Evolutionary conservation across 2,113 vertebrate species (phyloP).

Genomic region (Circaetus gallicus): DNA sequence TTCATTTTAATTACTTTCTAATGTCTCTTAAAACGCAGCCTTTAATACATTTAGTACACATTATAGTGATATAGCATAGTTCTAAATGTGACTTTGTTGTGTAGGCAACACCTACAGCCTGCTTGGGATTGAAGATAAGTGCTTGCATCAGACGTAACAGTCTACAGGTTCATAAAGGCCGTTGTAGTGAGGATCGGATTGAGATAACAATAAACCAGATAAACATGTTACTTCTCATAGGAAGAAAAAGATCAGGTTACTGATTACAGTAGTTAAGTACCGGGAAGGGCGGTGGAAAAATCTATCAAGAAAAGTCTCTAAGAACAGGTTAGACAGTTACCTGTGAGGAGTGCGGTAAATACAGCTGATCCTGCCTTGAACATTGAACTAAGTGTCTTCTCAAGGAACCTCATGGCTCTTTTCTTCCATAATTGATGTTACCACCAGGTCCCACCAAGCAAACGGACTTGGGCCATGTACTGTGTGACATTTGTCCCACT

Average conservation of each 20-base stretch:
- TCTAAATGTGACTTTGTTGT: not conserved
- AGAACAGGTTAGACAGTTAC: not conserved
- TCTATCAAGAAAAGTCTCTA: not conserved
- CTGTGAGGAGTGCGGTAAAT: not conserved
- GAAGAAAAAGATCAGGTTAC: not conserved
- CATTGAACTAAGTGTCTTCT: not conserved
- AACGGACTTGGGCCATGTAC: not conserved
- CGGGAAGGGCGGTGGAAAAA: not conserved
- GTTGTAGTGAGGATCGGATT: not conserved
- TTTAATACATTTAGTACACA: not conserved
- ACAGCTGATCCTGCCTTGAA: not conserved
- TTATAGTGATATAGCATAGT: not conserved
- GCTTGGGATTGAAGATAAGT: not conserved
- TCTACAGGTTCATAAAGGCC: not conserved
- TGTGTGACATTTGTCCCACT: not conserved
- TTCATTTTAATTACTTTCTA: not conserved
- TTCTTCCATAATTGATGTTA: not conserved
- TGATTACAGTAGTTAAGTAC: not conserved
- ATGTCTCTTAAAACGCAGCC: not conserved
- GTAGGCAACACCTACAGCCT: not conserved
- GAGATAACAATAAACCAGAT: not conserved
- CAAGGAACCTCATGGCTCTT: not conserved
- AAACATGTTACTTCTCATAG: not conserved
- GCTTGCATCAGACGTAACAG: not conserved
- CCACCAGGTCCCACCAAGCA: fast-evolving